phyloP scores from a whole-genome alignment of 1,140 invertebrate species.

The Lucilia cuprina region DNA sequence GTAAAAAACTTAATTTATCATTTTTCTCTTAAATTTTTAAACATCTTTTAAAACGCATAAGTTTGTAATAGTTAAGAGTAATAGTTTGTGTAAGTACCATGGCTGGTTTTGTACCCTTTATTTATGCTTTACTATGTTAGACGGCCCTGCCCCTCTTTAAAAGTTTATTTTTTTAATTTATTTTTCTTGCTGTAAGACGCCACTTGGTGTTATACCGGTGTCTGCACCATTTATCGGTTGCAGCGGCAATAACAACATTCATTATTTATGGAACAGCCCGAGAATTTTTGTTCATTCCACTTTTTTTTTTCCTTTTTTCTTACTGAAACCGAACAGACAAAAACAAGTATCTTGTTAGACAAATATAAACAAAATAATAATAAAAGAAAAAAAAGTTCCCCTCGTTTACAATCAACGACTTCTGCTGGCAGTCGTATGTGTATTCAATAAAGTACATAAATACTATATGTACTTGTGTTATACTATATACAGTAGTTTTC shows the following conservation, averaged over 20 bases:
- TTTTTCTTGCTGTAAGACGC: conserved; percentile 1
- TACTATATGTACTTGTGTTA: too few species aligned
- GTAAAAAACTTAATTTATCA: background rate
- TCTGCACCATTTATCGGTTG: background rate
- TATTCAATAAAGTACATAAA: too few species aligned
- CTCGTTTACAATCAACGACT: background rate
- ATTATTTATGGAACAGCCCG: background rate
- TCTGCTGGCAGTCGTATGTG: too few species aligned
- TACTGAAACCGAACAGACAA: background rate
- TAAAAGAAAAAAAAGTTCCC: background rate
- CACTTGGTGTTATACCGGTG: conserved; percentile 4
- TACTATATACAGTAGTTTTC: too few species aligned
- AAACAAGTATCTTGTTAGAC: background rate
- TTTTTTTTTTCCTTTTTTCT: background rate
- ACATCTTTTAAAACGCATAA: too few species aligned
- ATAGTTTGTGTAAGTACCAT: background rate
- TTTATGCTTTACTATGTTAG: background rate
- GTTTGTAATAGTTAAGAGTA: background rate
- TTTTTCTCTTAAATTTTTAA: background rate
- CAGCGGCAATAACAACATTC: background rate
- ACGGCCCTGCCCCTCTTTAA: background rate
- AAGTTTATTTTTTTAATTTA: background rate
- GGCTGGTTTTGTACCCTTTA: background rate
- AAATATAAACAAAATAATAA: background rate
- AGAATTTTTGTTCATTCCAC: background rate